Conservation (phyloP, 2,888 invertebrate genomes). For the Mesorhabditis belari region DNA sequence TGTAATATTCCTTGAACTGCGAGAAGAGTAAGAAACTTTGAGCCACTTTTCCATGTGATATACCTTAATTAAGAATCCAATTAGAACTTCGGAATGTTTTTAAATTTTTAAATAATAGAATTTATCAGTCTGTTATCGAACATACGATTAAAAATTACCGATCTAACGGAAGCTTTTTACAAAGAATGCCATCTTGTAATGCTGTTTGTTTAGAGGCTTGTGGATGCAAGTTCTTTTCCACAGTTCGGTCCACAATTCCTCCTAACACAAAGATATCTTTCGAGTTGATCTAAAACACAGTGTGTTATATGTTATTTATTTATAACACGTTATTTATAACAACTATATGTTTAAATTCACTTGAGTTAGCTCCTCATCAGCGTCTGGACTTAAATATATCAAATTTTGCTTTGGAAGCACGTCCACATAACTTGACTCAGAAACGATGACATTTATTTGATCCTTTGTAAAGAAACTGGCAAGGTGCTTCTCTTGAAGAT, state of each 20-base stretch:
- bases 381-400: conserved; percentile 45
- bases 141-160: conserved; percentile 5
- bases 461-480: background rate
- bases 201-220: conserved; percentile 40
- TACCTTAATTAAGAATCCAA: too few species aligned
- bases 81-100: too few species aligned
- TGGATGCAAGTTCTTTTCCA: conserved; percentile 31
- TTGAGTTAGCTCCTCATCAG: conserved; percentile 33
- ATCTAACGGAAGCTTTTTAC: conserved; percentile 28
- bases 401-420: conserved; percentile 17
- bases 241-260: conserved; percentile 49
- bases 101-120: too few species aligned
- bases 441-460: background rate
- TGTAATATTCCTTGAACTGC: conserved; percentile 42
- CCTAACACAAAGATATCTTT: conserved; percentile 38
- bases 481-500: background rate
- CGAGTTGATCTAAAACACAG: background rate
- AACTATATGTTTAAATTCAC: too few species aligned
- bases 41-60: conserved; percentile 25
- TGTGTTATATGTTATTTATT: too few species aligned
- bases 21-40: conserved; percentile 36
- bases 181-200: conserved; percentile 25
- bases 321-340: too few species aligned
- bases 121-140: background rate
- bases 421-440: conserved; percentile 16